Evolutionary conservation across 2,888 invertebrate genomes (phyloP).

Genomic region (Drosophila recens): DNA sequence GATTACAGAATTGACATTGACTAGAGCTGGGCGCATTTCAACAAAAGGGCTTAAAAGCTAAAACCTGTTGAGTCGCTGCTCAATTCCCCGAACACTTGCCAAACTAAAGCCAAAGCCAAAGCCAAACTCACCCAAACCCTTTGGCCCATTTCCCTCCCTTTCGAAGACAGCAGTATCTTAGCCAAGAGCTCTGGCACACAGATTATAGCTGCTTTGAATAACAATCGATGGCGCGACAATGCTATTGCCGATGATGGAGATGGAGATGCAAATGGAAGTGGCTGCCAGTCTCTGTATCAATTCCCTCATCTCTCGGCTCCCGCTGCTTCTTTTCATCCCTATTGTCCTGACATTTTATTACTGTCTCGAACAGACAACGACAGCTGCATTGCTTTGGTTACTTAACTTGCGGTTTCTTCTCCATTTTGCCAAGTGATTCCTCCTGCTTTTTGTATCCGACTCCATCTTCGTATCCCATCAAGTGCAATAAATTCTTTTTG

Average conservation of each 20-base stretch:
- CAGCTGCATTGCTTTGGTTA: conserved; percentile 43
- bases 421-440: conserved; percentile 34
- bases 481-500: conserved; percentile 60
- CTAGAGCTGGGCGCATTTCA: conserved; percentile 36
- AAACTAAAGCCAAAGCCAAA: conserved; percentile 68
- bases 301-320: background rate
- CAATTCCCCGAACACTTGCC: conserved; percentile 85
- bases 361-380: conserved; percentile 50
- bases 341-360: conserved; percentile 72
- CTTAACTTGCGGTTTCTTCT: conserved; percentile 45
- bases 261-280: conserved; percentile 54
- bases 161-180: conserved; percentile 21
- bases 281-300: conserved; percentile 24
- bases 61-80: conserved; percentile 85
- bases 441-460: conserved; percentile 11
- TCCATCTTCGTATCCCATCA: conserved; percentile 18
- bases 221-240: conserved; percentile 78
- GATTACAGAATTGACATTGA: conserved; percentile 56
- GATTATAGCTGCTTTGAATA: conserved; percentile 79
- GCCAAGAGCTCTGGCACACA: conserved; percentile 57
- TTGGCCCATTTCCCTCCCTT: conserved; percentile 12
- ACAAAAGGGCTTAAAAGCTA: conserved; percentile 82
- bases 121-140: conserved; percentile 40
- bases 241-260: conserved; percentile 60
- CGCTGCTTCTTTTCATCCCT: conserved; percentile 1